Base-by-base conservation (phyloP, 1,140 invertebrate species). In the Drosophila equinoxialis region DNA sequence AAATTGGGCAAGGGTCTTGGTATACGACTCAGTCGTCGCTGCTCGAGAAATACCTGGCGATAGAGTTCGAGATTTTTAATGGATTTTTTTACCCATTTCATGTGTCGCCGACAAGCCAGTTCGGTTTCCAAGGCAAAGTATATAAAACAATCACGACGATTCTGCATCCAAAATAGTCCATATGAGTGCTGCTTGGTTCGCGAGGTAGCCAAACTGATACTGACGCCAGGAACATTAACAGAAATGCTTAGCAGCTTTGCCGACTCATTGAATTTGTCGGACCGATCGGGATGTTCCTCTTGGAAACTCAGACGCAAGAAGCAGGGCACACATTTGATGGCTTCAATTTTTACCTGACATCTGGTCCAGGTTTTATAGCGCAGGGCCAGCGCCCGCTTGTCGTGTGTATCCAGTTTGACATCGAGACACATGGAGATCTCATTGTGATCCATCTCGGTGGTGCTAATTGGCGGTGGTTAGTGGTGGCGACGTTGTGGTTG, bases 71-170 rank as follows among this genome's bases (percentile, higher is more conserved):
- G 79, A 65, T 91, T 92, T 59, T 92, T 91, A 1, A 92, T 91
- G 0, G 91, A 91, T 71, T 92, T 91, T n/a, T 91, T 90, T 6
- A 92, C 79, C 91, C 91, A 92, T 57, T 91, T 92, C 91, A 92
- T 92, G 39, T 92, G 91, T 0, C 71, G 66, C 1, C 90, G 78
- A 60, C 81, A 91, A 4, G 77, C 66, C 5, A 60, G 61, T 62
- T 92, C 86, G 0, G 90, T 89, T 45, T 92, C 90, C 30, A 91
- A 58, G 5, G 91, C 86, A 65, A 92, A 91, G 57, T 91, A 92
- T 1, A 92, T 91, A 11, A 82, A 90, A 60, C 91, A 92, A 58
- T 85, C 82, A 11, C 90, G 87, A 2, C 91, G 91, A 68, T 92
- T 90, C 26, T 92, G 90, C n/a, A 78, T 91, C 91, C 91, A 92